Conservation (phyloP, 2,797 vertebrate species). For the Acanthornis magna region DNA sequence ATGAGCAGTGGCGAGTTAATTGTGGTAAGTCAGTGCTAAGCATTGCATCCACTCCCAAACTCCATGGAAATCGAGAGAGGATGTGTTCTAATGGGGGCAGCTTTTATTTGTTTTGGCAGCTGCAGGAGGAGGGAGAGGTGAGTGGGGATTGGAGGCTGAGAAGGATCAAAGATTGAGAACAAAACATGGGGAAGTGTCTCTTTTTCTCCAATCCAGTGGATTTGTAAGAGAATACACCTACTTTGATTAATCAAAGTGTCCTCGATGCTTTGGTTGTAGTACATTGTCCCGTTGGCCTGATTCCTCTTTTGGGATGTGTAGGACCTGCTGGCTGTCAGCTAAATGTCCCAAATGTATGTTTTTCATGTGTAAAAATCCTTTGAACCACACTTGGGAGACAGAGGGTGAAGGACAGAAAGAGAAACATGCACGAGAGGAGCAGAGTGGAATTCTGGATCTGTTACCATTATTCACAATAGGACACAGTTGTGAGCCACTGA, state of each 20-base stretch:
- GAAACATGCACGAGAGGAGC: background rate
- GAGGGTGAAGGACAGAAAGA: background rate
- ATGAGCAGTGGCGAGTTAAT: background rate
- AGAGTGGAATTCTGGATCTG: background rate
- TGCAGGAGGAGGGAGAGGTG: background rate
- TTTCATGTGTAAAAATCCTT: background rate
- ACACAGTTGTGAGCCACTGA: fast-evolving
- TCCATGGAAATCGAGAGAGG: background rate
- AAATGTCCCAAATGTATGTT: background rate
- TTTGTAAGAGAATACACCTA: background rate
- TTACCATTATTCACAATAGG: background rate
- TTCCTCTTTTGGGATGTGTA: background rate
- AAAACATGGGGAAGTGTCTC: background rate
- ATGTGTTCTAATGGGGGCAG: background rate
- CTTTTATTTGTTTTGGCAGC: background rate
- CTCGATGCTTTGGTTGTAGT: background rate
- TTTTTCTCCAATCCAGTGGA: background rate
- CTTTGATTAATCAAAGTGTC: background rate
- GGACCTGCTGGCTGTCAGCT: background rate
- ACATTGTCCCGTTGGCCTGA: background rate
- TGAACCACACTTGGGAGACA: background rate
- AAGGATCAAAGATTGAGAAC: background rate
- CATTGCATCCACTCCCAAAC: background rate
- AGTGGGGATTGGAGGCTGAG: background rate
- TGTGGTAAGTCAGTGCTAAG: background rate